These are phyloP conservation scores for Phyllotreta cruciferae DNA, from an alignment of 2,888 invertebrate genomes.

Conservation along the genomic window DNA sequence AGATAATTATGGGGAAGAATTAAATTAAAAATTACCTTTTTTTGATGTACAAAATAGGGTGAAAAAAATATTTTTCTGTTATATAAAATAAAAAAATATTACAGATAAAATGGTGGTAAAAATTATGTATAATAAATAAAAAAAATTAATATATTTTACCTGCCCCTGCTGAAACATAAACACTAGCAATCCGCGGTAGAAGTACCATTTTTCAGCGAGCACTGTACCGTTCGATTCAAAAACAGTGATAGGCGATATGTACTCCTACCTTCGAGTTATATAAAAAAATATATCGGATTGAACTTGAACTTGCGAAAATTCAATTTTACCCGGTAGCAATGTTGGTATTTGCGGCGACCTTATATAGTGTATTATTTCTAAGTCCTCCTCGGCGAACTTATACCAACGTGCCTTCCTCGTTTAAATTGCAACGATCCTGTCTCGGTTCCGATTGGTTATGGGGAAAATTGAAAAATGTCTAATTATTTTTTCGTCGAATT, in stretches of 20 bases:
- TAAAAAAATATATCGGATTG: conserved; percentile 17
- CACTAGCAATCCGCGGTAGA: conserved; percentile 10
- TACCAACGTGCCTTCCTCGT: conserved; percentile 9
- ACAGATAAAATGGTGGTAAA: background rate
- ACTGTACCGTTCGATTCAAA: background rate
- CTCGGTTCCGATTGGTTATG: background rate
- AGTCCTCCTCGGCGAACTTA: conserved; percentile 18
- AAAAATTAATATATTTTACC: conserved; percentile 4
- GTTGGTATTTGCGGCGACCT: conserved; percentile 20
- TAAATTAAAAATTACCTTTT: too few relatives aligned
- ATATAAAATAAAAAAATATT: conserved; percentile 1
- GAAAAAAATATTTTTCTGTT: background rate
- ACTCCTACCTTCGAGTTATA: conserved; percentile 5
- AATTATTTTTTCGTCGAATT: too few relatives aligned
- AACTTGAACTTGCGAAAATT: conserved; percentile 28
- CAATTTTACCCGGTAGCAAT: conserved; percentile 11
- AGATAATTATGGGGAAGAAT: too few relatives aligned
- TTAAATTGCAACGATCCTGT: background rate
- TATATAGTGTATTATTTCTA: conserved; percentile 14
- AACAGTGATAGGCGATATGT: conserved; percentile 4
- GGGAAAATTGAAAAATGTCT: too few relatives aligned
- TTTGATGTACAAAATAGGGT: background rate
- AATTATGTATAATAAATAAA: conserved; percentile 4
- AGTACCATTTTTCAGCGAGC: conserved; percentile 14
- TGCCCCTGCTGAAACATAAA: conserved; percentile 11